A percentile compares a stretch with the other conserved stretches of the same genome.
These are phyloP conservation scores for Melanotaenia boesemani DNA, from an alignment of 2,797 vertebrate species.

Conservation along the genomic window DNA sequence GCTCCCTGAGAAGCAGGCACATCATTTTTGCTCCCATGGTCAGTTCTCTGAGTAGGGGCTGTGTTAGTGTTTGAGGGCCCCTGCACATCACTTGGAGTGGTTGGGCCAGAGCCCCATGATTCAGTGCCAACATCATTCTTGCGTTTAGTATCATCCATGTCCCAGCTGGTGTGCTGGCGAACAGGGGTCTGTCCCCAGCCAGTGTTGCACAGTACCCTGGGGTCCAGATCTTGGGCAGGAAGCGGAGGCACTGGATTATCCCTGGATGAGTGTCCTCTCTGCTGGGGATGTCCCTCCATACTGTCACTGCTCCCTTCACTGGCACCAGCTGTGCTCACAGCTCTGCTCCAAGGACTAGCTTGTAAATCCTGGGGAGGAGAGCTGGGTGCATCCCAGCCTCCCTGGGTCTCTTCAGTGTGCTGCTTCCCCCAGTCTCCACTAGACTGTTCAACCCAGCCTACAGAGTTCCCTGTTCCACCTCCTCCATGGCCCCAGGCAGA, in stretches of 20 bases:
- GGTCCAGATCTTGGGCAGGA: slow-evolving; percentile 93
- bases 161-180: slow-evolving; percentile 98
- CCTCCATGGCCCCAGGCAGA: slow-evolving; percentile 90
- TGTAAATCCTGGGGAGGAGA: slow-evolving; percentile 85
- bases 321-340: slow-evolving; percentile 88
- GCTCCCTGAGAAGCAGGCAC: slow-evolving; percentile 90
- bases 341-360: slow-evolving; percentile 84
- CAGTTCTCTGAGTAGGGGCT: slow-evolving; percentile 86
- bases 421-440: slow-evolving; percentile 88
- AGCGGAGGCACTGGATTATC: slow-evolving; percentile 88
- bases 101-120: slow-evolving; percentile 87
- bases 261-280: slow-evolving; percentile 84
- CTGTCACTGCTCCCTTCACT: slow-evolving; percentile 91
- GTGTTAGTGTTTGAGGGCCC: slow-evolving; percentile 82
- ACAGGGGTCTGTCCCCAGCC: slow-evolving; percentile 99
- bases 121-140: slow-evolving; percentile 89
- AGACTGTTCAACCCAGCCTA: slow-evolving; percentile 91
- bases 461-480: slow-evolving; percentile 81
- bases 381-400: slow-evolving; percentile 82
- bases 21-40: slow-evolving; percentile 92
- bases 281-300: slow-evolving; percentile 79
- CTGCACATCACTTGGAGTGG: slow-evolving; percentile 78
- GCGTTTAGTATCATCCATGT: slow-evolving; percentile 88
- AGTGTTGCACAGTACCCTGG: slow-evolving; percentile 96
- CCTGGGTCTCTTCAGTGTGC: slow-evolving; percentile 77